Conservation (phyloP, 2,888 invertebrate species). For the Xiphydria camelus region DNA sequence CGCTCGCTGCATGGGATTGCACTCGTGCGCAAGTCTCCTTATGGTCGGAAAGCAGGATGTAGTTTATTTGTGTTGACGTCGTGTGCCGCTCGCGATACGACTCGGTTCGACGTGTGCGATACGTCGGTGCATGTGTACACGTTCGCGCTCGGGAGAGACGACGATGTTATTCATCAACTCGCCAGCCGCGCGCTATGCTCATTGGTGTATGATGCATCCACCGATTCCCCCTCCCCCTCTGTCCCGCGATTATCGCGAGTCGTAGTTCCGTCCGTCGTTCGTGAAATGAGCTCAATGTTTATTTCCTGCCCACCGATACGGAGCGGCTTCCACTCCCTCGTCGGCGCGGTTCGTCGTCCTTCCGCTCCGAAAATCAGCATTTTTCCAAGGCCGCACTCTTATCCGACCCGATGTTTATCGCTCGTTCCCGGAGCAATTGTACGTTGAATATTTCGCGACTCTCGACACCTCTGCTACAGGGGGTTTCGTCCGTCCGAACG, state of each 20-base stretch:
- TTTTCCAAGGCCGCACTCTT: no score
- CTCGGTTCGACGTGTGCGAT: constrained; percentile 9
- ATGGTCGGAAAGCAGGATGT: constrained; percentile 31
- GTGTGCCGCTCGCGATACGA: constrained; percentile 19
- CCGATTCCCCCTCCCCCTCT: constrained; percentile 16
- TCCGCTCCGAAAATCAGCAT: no score
- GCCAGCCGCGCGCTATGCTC: constrained; percentile 13
- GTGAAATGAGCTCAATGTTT: constrained; percentile 44
- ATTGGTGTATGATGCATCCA: constrained; percentile 23
- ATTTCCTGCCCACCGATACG: constrained; percentile 33
- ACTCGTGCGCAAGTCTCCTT: background rate
- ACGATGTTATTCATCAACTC: constrained; percentile 23
- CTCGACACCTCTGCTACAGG: no score
- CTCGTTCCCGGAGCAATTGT: no score
- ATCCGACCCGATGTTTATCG: no score
- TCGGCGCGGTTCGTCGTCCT: background rate
- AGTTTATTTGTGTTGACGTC: constrained; percentile 26
- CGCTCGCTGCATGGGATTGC: constrained; percentile 1
- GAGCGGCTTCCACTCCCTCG: constrained; percentile 13
- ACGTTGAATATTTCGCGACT: no score
- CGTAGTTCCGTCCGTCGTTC: constrained; percentile 25
- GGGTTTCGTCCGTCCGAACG: no score
- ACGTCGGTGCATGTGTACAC: constrained; percentile 2
- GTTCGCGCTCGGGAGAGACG: constrained; percentile 11
- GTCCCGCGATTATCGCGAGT: constrained; percentile 4